A percentile compares a stretch with the other conserved stretches of the same genome.
Conservation (phyloP, 2,797 vertebrate genomes). For the Parotocinclus haroldoi region DNA sequence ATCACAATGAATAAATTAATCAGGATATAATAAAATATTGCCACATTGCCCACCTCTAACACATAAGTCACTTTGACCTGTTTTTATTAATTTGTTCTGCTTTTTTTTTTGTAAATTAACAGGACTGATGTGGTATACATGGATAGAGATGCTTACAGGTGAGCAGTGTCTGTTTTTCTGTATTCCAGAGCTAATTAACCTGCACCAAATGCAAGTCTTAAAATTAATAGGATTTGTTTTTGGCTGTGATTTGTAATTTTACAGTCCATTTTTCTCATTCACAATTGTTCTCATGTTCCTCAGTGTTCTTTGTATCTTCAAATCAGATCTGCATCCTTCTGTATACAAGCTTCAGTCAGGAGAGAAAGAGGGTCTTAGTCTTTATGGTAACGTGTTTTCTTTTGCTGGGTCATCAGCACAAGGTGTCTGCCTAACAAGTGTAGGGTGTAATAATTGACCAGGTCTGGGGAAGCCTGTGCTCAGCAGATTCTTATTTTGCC, state of each 20-base stretch:
- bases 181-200: no score
- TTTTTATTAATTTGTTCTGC: constrained; percentile 6
- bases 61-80: neutral
- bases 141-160: constrained; percentile 84
- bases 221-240: no score
- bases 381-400: constrained; percentile 78
- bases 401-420: neutral
- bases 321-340: constrained; percentile 91
- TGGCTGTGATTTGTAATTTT: neutral
- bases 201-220: no score
- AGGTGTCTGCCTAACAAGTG: no score
- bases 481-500: no score
- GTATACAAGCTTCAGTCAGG: constrained; percentile 91
- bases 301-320: constrained; percentile 94
- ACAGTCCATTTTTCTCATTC: neutral
- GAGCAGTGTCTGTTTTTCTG: constrained; percentile 9
- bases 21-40: no score
- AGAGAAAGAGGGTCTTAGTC: constrained; percentile 93
- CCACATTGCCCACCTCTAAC: no score
- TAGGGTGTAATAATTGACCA: no score
- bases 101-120: constrained; percentile 47
- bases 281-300: constrained; percentile 3
- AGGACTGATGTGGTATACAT: constrained; percentile 78
- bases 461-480: no score
- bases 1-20: no score